These are phyloP conservation scores for Athene cunicularia DNA, from an alignment of 2,113 vertebrate species.

Conservation along the genomic window DNA sequence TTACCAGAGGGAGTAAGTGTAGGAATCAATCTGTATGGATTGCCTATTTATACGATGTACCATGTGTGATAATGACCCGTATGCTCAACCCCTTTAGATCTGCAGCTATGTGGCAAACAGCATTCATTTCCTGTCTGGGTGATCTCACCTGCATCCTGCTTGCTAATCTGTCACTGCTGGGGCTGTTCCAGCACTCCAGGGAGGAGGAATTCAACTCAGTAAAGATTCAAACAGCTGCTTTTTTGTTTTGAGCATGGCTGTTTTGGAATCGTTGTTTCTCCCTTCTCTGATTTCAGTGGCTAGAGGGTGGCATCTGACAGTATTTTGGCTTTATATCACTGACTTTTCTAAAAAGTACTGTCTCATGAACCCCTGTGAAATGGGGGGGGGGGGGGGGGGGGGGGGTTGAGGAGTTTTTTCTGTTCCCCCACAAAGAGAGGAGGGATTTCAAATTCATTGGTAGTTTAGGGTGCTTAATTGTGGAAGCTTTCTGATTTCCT, in stretches of 20 bases:
- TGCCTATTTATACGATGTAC: background rate
- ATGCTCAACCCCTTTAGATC: background rate
- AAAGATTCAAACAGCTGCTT: background rate
- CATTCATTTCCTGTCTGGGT: background rate
- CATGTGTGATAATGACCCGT: background rate
- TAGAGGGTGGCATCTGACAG: background rate
- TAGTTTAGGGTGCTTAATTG: background rate
- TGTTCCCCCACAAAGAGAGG: background rate
- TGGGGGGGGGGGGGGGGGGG: background rate
- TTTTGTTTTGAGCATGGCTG: background rate
- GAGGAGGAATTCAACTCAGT: background rate
- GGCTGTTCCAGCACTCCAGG: background rate
- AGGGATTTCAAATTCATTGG: background rate
- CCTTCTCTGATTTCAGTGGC: background rate
- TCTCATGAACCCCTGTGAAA: background rate
- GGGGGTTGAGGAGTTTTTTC: background rate
- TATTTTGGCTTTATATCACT: background rate
- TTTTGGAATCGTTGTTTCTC: background rate
- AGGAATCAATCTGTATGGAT: background rate
- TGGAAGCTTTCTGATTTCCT: background rate
- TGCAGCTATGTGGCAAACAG: background rate
- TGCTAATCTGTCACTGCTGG: background rate
- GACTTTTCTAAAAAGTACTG: background rate
- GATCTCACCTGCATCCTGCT: slow-evolving; percentile 63
- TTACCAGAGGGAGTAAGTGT: background rate